Percentiles rank a stretch among this genome's conserved stretches.
These are phyloP conservation scores for Ochropacha duplaris DNA, from an alignment of 2,888 invertebrate species.

Conservation along the genomic window DNA sequence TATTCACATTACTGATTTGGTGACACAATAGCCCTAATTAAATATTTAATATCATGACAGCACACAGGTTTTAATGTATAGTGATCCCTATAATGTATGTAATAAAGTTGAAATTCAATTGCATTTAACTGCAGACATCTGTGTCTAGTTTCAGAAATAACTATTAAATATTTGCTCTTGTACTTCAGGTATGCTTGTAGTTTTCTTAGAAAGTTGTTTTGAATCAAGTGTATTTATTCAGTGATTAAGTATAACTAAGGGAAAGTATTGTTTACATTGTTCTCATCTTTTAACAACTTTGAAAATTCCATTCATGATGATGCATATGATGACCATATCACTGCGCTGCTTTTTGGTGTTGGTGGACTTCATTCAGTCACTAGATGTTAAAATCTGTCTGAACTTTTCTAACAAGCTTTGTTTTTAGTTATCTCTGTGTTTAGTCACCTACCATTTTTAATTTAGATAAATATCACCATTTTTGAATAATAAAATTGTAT, in stretches of 20 bases:
- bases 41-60: neutral
- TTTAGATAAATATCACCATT: too few species aligned
- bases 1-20: conserved; percentile 1
- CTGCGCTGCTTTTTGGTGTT: too few species aligned
- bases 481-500: too few species aligned
- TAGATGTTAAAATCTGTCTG: too few species aligned
- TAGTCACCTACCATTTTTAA: too few species aligned
- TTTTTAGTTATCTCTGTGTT: too few species aligned
- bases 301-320: too few species aligned
- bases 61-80: neutral
- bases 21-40: neutral
- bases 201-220: conserved; percentile 1
- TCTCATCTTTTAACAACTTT: too few species aligned
- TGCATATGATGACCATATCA: too few species aligned
- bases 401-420: too few species aligned
- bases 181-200: neutral
- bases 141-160: neutral
- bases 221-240: neutral
- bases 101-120: neutral
- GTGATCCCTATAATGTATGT: neutral
- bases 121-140: neutral
- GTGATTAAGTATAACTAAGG: neutral
- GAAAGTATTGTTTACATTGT: neutral
- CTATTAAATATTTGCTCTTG: neutral
- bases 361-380: too few species aligned